Evolutionary conservation across 1,140 invertebrate genomes (phyloP).

Genomic region (Leptopilina boulardi): DNA sequence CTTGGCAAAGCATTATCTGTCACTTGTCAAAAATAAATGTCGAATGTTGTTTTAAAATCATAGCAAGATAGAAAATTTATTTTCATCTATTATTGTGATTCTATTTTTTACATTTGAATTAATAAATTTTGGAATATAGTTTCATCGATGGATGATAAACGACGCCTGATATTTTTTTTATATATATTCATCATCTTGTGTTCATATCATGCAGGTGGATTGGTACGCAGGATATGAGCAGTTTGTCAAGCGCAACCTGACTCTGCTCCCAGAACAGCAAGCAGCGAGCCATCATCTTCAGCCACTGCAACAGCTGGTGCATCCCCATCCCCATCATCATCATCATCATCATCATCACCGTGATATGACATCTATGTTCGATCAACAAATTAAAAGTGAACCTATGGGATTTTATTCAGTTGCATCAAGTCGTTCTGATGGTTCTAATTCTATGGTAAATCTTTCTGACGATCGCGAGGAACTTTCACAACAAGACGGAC

Average conservation of each 20-base stretch:
- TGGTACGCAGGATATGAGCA: constrained; percentile 77
- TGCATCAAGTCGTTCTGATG: constrained; percentile 73
- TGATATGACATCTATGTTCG: constrained; percentile 80
- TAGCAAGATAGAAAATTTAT: too few relatives aligned
- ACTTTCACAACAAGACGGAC: constrained; percentile 75
- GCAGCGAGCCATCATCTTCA: constrained; percentile 44
- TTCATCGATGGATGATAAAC: too few relatives aligned
- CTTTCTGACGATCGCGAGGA: constrained; percentile 72
- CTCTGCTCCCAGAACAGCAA: constrained; percentile 75
- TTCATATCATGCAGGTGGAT: constrained; percentile 71
- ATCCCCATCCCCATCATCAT: constrained; percentile 56
- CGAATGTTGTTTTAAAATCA: constrained; percentile 8
- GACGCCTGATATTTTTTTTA: neutral
- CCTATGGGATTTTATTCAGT: constrained; percentile 80
- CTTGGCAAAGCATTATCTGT: constrained; percentile 50
- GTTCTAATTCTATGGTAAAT: constrained; percentile 73
- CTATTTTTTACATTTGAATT: too few relatives aligned
- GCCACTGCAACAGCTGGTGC: constrained; percentile 44
- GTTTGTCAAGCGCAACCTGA: constrained; percentile 77
- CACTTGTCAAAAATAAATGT: constrained; percentile 75
- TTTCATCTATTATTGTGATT: too few relatives aligned
- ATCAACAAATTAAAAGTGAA: constrained; percentile 82
- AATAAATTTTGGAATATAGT: too few relatives aligned
- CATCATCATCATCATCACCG: constrained; percentile 58
- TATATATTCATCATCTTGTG: constrained; percentile 5